Percentiles rank a stretch among this genome's conserved stretches.
Conservation (phyloP, 2,113 vertebrate species). For the Acanthochromis polyacanthus region DNA sequence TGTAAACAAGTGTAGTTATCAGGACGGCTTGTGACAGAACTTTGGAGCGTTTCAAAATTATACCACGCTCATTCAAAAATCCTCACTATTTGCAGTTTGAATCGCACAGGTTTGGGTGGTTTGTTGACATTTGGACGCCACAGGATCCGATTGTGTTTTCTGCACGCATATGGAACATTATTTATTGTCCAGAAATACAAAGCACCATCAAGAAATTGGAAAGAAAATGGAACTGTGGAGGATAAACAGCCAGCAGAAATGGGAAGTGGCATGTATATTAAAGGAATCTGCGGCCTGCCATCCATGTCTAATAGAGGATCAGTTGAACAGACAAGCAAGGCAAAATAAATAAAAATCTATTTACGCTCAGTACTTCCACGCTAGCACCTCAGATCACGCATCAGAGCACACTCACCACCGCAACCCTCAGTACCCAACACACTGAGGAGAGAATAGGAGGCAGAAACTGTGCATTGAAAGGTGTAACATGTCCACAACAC, state of each 20-base stretch:
- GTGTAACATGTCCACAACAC: no score
- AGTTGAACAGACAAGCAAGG: slow-evolving; percentile 6
- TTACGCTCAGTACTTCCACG: background rate
- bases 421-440: background rate
- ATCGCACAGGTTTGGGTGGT: background rate
- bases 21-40: slow-evolving; percentile 9
- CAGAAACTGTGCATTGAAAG: background rate
- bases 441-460: background rate
- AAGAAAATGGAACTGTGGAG: slow-evolving; percentile 19
- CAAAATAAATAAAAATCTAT: slow-evolving; percentile 20
- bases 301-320: slow-evolving; percentile 17
- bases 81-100: background rate
- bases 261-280: slow-evolving; percentile 12
- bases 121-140: background rate
- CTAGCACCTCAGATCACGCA: background rate
- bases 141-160: background rate
- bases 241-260: slow-evolving; percentile 5
- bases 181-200: background rate
- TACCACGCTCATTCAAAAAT: background rate
- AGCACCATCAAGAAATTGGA: slow-evolving; percentile 2
- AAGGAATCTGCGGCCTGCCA: slow-evolving; percentile 7
- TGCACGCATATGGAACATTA: background rate
- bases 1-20: slow-evolving; percentile 46
- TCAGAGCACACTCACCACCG: background rate
- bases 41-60: slow-evolving; percentile 17